Percentiles rank a stretch among this genome's conserved stretches.
phyloP scores from a whole-genome alignment of 2,888 invertebrate genomes.

The Mimumesa dahlbomi region DNA sequence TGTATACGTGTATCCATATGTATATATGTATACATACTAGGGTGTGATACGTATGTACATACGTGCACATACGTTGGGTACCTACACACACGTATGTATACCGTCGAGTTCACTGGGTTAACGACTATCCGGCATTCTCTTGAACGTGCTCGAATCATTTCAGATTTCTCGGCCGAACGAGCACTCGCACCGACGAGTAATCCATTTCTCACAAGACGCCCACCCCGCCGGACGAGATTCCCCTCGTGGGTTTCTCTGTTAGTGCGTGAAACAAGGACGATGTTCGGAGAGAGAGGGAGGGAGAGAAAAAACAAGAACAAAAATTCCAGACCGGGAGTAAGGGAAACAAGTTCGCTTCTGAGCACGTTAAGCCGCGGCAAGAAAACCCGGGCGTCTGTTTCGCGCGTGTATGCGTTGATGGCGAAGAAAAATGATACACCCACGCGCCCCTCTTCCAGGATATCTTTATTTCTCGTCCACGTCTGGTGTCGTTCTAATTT shows the following conservation, averaged over 20 bases:
- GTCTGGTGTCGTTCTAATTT: neutral
- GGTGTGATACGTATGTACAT: no score
- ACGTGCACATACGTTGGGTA: neutral
- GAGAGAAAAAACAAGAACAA: neutral
- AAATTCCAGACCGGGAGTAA: neutral
- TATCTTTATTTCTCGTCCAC: neutral
- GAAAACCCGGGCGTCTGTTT: no score
- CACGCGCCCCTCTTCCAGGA: slow-evolving; percentile 1
- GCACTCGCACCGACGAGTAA: slow-evolving; percentile 1
- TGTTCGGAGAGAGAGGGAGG: neutral
- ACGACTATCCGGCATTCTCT: slow-evolving; percentile 35
- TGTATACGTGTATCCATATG: no score
- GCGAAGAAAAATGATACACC: slow-evolving; percentile 6
- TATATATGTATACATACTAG: no score
- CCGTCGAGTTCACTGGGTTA: slow-evolving; percentile 55
- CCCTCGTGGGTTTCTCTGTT: neutral
- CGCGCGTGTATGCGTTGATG: neutral
- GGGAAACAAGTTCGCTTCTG: no score
- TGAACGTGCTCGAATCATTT: slow-evolving; percentile 22
- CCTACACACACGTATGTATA: neutral
- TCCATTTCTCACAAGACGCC: slow-evolving; percentile 31
- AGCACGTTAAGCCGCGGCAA: no score
- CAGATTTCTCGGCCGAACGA: slow-evolving; percentile 14
- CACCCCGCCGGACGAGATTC: slow-evolving; percentile 8
- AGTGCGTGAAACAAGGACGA: neutral